Percentiles rank a stretch among this genome's conserved stretches.
phyloP scores from a whole-genome alignment of 2,113 vertebrate species.

The Cichladusa arquata region DNA sequence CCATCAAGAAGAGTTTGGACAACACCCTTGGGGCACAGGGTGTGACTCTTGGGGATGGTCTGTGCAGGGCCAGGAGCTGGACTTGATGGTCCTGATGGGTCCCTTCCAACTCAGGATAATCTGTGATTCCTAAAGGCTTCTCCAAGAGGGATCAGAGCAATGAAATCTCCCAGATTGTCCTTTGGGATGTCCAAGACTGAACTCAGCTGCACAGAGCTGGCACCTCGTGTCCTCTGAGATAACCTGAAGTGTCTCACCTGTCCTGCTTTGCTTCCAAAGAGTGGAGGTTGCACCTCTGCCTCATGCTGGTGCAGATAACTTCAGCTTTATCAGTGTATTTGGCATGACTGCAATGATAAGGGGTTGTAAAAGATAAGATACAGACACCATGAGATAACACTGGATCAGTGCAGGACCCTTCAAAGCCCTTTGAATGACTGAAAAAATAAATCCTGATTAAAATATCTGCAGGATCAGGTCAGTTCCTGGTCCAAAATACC shows the following conservation, averaged over 20 bases:
- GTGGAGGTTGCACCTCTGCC: neutral
- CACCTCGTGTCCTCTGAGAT: neutral
- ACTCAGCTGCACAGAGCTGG: too few species aligned
- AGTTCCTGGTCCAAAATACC: neutral
- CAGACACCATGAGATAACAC: neutral
- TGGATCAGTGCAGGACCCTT: neutral
- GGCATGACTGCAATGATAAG: fast-evolving
- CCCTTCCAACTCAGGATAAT: neutral
- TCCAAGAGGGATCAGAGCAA: neutral
- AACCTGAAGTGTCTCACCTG: neutral
- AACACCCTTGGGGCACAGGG: too few species aligned
- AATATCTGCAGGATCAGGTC: neutral
- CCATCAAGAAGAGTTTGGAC: neutral
- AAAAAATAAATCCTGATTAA: neutral
- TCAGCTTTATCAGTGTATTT: neutral
- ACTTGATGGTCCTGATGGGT: too few species aligned
- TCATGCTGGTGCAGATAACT: neutral
- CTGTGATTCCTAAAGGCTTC: neutral
- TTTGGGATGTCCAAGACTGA: neutral
- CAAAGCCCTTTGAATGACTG: neutral
- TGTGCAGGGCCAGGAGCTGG: neutral
- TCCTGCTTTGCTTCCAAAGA: neutral
- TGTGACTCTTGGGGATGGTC: neutral
- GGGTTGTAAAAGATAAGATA: neutral
- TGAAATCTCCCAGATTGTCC: fast-evolving